Evolutionary conservation across 2,888 invertebrate species (phyloP), one percentile per base, ranked within the genome.

Genomic region (Spisula solida): DNA sequence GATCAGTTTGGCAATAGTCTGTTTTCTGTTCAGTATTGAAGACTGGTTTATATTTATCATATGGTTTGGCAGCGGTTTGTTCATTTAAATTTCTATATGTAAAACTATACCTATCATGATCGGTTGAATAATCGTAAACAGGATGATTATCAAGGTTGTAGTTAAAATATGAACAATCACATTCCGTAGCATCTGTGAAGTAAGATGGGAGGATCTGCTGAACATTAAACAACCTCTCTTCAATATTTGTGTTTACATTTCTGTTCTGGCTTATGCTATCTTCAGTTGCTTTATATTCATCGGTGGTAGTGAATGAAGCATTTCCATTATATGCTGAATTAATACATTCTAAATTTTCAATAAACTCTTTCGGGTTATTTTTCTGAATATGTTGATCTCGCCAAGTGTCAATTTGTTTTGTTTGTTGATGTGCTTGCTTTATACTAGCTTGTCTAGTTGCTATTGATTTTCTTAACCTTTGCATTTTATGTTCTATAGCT

Each of bases 241-340:
- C 60, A 25, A 66, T 66, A 25, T 66, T 66, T 66, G 60, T 66
- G 25, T 66, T 66, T 25, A 66, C n/a, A 66, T 66, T 66, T 66
- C 60, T 66, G 60, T 66, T 66, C n/a, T 66, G 60, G 25, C 6
- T 25, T 1, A n/a, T 5, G 5, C 25, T 12, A n/a, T 25, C n/a
- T 66, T 10, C 60, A 25, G 10, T 66, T 66, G 25, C 60, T 66
- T n/a, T 25, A n/a, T 25, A n/a, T 66, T 25, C 25, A 25, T 66
- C 60, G 25, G 10, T n/a, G 10, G 10, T 66, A 66, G n/a, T n/a
- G 2, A 25, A 25, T n/a, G 25, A 6, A 25, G 4, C 10, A 20
- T 66, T 66, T 25, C 25, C 12, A 12, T 10, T n/a, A 66, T 66
- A 25, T 25, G n/a, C 25, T 66, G 60, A 4, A 66, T 25, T 66